phyloP scores from a whole-genome alignment of 2,888 invertebrate genomes.

The Sinotaia quadrata region DNA sequence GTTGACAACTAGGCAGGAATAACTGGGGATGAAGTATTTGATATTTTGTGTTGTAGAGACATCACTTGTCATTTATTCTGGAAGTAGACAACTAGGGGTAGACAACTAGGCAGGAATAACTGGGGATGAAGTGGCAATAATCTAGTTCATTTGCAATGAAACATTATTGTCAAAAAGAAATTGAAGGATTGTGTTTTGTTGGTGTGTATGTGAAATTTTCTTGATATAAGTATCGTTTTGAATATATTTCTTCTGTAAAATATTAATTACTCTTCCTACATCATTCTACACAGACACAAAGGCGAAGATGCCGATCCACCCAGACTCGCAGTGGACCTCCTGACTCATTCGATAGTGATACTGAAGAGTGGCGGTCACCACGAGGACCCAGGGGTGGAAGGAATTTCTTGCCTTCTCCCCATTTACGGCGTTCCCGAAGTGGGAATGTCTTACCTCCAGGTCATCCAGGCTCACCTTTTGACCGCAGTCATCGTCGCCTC shows the following conservation, averaged over 20 bases:
- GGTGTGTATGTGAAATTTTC: no score
- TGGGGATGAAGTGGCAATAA: no score
- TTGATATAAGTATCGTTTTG: no score
- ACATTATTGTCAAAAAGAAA: no score
- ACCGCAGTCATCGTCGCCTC: conserved; percentile 25
- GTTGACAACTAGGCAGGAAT: no score
- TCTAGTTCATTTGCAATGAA: no score
- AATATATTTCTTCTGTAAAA: neutral
- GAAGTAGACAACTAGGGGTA: no score
- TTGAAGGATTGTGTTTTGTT: no score
- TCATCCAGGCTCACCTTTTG: conserved; percentile 30
- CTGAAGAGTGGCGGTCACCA: conserved; percentile 40
- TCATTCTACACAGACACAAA: conserved; percentile 47
- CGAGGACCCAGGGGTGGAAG: conserved; percentile 24
- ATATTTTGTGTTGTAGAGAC: no score
- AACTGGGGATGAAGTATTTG: no score
- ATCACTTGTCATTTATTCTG: no score
- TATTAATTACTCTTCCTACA: conserved; percentile 33
- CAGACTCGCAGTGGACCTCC: conserved; percentile 54
- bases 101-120: no score
- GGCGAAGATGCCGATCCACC: conserved; percentile 60
- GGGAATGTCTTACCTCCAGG: conserved; percentile 24
- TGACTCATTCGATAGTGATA: conserved; percentile 45
- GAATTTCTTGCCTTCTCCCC: conserved; percentile 25
- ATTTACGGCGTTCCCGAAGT: conserved; percentile 26